Percentiles rank a stretch among this genome's conserved stretches.
Conservation (phyloP, 2,797 vertebrate genomes). For the Oryzias dopingdopingensis region DNA sequence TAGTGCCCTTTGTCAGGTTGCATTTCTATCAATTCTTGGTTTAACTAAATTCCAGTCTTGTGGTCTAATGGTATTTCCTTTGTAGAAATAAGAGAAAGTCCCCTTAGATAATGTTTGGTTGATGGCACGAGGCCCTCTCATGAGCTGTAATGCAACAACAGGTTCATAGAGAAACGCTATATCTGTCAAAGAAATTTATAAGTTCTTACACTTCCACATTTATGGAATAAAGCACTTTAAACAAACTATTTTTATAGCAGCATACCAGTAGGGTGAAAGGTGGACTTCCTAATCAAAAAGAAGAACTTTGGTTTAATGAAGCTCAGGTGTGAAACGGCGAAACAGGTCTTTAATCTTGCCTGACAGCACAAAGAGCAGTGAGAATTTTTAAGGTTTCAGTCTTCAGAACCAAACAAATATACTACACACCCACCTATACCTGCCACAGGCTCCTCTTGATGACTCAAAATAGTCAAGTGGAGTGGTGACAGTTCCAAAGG, state of each 20-base stretch:
- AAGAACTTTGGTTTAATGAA: conserved; percentile 34
- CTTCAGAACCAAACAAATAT: conserved; percentile 8
- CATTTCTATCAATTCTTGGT: conserved; percentile 32
- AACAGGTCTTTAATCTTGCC: conserved; percentile 4
- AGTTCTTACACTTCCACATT: neutral
- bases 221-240: too few species aligned
- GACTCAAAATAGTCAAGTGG: conserved; percentile 60
- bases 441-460: conserved; percentile 54
- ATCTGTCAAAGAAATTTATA: neutral
- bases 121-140: conserved; percentile 16
- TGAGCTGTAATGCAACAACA: conserved; percentile 19
- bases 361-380: neutral
- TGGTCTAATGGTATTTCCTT: conserved; percentile 14
- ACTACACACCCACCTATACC: conserved; percentile 49
- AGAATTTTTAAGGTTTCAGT: neutral
- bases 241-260: neutral
- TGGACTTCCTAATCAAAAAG: conserved; percentile 52
- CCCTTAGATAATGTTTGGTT: conserved; percentile 4
- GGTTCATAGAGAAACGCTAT: conserved; percentile 5
- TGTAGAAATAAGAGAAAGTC: conserved; percentile 17
- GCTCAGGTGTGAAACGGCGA: conserved; percentile 14
- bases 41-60: conserved; percentile 14
- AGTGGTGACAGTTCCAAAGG: conserved; percentile 40
- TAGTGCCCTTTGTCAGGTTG: conserved; percentile 17
- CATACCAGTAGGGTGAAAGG: conserved; percentile 31